phyloP scores from a whole-genome alignment of 1,140 invertebrate genomes.

The Drosophila yakuba region DNA sequence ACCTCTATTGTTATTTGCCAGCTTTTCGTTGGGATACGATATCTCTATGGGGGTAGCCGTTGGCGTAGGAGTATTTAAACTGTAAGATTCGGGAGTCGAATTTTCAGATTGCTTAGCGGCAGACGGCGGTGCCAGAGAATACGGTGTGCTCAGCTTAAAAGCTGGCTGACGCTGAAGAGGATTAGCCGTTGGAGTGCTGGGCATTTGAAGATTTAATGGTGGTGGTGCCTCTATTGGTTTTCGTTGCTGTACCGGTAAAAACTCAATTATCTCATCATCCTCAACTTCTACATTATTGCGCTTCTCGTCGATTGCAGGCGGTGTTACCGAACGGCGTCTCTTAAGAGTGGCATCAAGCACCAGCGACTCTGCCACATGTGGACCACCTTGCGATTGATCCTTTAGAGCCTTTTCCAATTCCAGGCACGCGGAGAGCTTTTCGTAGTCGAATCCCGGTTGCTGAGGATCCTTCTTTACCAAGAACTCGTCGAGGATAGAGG shows the following conservation, averaged over 20 bases:
- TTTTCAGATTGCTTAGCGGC: conserved; percentile 23
- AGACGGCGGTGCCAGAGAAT: conserved; percentile 21
- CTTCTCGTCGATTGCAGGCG: conserved; percentile 28
- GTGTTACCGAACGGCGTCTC: conserved; percentile 56
- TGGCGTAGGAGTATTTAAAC: conserved; percentile 55
- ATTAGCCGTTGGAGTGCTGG: conserved; percentile 3
- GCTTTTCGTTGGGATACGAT: conserved; percentile 32
- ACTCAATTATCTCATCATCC: conserved; percentile 54
- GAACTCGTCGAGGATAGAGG: conserved; percentile 54
- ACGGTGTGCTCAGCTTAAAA: conserved; percentile 56
- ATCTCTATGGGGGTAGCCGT: conserved; percentile 52
- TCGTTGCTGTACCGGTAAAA: conserved; percentile 3
- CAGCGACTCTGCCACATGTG: not conserved
- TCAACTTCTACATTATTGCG: conserved; percentile 13
- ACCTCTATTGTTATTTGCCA: conserved; percentile 5
- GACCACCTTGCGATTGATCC: not conserved
- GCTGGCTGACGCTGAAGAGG: conserved; percentile 7
- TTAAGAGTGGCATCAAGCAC: conserved; percentile 30
- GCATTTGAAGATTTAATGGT: conserved; percentile 6
- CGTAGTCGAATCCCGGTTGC: conserved; percentile 13
- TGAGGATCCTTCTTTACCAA: conserved; percentile 40
- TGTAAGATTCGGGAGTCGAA: conserved; percentile 30
- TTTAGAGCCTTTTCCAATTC: conserved; percentile 1
- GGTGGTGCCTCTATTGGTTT: not conserved
- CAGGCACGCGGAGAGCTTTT: conserved; percentile 11